Conservation (phyloP, 2,113 vertebrate genomes). For the Falcunculus frontatus region DNA sequence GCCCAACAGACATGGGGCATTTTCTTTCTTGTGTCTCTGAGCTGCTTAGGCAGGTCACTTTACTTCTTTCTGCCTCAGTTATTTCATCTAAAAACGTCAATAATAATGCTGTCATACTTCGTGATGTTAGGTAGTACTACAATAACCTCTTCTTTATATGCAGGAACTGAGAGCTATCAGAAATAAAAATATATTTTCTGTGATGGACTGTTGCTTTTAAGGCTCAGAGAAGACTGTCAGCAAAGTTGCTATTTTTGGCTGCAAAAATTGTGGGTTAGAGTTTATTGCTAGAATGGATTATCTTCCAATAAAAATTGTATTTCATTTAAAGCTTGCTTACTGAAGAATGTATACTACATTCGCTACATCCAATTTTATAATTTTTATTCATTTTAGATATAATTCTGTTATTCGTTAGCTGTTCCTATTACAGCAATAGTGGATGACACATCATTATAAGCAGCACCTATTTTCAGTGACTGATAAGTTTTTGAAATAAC, state of each 20-base stretch:
- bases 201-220: neutral
- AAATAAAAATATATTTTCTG: slow-evolving; percentile 12
- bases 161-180: neutral
- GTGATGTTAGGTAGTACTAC: neutral
- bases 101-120: neutral
- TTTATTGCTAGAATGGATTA: slow-evolving; percentile 1
- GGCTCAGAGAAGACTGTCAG: neutral
- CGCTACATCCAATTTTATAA: neutral
- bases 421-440: neutral
- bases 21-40: neutral
- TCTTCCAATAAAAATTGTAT: neutral
- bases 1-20: neutral
- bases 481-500: neutral
- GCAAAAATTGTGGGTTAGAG: neutral
- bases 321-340: neutral
- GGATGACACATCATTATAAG: neutral
- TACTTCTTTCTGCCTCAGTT: neutral
- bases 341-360: neutral
- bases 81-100: neutral
- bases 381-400: neutral
- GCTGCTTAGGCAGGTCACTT: neutral
- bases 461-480: neutral
- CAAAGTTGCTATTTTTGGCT: neutral
- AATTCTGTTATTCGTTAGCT: neutral
- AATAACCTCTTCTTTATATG: neutral